Evolutionary conservation across 2,888 invertebrate genomes (phyloP), one percentile per base, ranked within the genome.

Genomic region (Rhodophaea formosa): DNA sequence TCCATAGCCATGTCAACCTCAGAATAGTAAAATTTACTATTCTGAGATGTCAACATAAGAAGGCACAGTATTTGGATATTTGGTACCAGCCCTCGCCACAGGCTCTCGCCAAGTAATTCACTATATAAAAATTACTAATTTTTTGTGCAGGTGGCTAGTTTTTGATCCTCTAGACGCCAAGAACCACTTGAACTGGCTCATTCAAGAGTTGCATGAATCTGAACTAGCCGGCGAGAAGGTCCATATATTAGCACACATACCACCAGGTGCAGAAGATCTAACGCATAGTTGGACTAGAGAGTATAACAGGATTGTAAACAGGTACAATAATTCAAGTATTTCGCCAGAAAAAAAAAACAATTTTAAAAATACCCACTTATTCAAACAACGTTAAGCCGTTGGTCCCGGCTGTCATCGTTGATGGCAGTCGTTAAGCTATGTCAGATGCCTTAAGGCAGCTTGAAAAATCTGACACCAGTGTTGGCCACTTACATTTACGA

Each of bases 241-340:
- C 0, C 97, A 97, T 71, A 95, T 97, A 44, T 87, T 98, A 49
- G 93, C 94, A 0, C 98, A 98, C 72, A 94, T 98, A 53, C 97
- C 97, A 0, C 93, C 96, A 0, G 96, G 96, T 3, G 92, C 92
- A 1, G 72, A 82, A 8, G 94, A 94, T 63, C 95, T 97, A 58
- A 92, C 94, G 56, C 81, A 90, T 39, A 93, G 94, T 0, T 98
- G 97, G 96, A 87, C 93, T 0, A 88, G 93, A 60, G 95, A 96
- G 79, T 96, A 94, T 70, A 92, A 93, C 59, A 92, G 91, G 61
- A 93, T 96, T 56, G 77, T 96, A 58, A 93, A 94, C 66, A 93
- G 95, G 94, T 94, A 23, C 23, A 70, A 63, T 51, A 10, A 12
- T 29, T n/a, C 7, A 16, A 35, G 35, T 35, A 35, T 35, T 35